Base-by-base conservation (phyloP, 2,797 vertebrate species). In the Argentina silus region DNA sequence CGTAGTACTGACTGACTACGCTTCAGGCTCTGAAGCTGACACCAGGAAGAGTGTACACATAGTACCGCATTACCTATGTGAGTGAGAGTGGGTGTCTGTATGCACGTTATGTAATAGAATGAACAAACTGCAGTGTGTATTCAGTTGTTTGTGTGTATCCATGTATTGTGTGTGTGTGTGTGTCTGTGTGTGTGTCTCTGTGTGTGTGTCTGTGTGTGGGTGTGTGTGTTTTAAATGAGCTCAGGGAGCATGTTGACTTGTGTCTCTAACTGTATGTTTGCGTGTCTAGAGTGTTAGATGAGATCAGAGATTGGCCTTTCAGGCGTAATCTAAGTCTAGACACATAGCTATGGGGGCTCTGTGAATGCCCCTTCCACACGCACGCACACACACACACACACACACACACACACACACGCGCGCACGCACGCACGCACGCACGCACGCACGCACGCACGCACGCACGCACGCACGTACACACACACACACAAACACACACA, bases 281-380 rank as follows among this genome's bases (percentile, higher is more conserved):
- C 21, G 10, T 36, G 73, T 70, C 15, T 56, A n/a, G 60, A 42
- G 27, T 36, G 27, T 36, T 72, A 44, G 66, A 72, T 62, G 74
- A 67, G n/a, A 48, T 69, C 64, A 51, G 55, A 47, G 53, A 67
- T 55, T 1, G 0, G 51, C 11, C 17, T 45, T 42, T 67, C 68
- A n/a, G 15, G 50, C 10, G 17, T 44, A 43, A 17, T 51, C 8
- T n/a, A 10, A 57, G 19, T 55, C 67, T 59, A 55, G 51, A 47
- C 59, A 59, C 56, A 9, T 48, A 53, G 9, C 67, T 56, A 19
- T 23, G 0, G 69, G 67, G 44, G 45, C 4, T 43, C 74, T 70
- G 62, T 72, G 64, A 77, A 67, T 15, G 27, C 43, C 73, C 9
- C 36, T n/a, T 50, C 50, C 7, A 11, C 14, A 75, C 27, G 68